Evolutionary conservation across 2,888 invertebrate species (phyloP).

Genomic region (Acleris emargana): DNA sequence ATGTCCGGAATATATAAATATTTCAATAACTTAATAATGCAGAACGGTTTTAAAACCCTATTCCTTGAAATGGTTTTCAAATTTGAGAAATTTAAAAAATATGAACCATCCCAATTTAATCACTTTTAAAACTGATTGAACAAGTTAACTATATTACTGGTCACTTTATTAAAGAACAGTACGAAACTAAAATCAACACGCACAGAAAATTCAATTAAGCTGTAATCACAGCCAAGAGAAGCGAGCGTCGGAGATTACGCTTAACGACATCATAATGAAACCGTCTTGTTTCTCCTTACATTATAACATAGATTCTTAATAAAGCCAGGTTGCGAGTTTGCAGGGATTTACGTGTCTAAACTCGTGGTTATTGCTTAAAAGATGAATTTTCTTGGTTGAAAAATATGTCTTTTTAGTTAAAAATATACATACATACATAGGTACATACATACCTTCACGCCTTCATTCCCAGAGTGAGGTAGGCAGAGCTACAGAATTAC

Average conservation of each 20-base stretch:
- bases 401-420: too few species aligned
- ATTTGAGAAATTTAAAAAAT: too few species aligned
- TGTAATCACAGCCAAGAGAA: slow-evolving; percentile 11
- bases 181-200: slow-evolving; percentile 11
- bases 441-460: too few species aligned
- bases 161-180: neutral
- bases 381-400: neutral
- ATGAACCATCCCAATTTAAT: too few species aligned
- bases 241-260: slow-evolving; percentile 8
- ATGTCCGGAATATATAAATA: too few species aligned
- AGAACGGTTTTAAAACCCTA: too few species aligned
- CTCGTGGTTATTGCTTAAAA: neutral
- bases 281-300: slow-evolving; percentile 17
- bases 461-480: too few species aligned
- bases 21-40: too few species aligned
- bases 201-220: slow-evolving; percentile 23
- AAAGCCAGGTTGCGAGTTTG: slow-evolving; percentile 5
- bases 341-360: slow-evolving; percentile 7
- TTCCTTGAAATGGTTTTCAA: too few species aligned
- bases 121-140: neutral
- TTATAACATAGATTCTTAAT: slow-evolving; percentile 19
- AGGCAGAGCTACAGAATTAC: too few species aligned
- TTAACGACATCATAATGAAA: slow-evolving; percentile 15
- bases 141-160: neutral
- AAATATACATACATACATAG: too few species aligned